Evolutionary conservation across 2,113 vertebrate genomes (phyloP), one percentile per base, ranked within the genome.

Genomic region (Calidris pygmaea): DNA sequence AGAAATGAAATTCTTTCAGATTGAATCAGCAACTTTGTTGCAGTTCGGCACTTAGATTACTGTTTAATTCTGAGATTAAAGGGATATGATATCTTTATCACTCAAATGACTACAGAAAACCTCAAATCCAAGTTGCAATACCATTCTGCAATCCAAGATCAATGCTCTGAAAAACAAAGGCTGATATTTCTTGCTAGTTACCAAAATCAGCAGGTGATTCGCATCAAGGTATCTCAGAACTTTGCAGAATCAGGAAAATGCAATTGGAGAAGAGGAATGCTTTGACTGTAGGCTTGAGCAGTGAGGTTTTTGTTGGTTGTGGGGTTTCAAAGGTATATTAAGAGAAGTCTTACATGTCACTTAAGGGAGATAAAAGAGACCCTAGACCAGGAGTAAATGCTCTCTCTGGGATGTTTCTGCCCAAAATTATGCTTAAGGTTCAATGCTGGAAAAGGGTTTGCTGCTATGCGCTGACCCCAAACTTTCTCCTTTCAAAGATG

Each of bases 141-240:
- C 87, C 75, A 70, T 95, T 89, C 97, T 84, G 95, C n/a, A 60
- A 85, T 86, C 56, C 87, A 92, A 89, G 87, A 81, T 94, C 94
- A 90, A 80, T 63, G 80, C 87, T 94, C 76, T 93, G 87, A 82
- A 71, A 94, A 95, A 94, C 77, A 94, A 96, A 96, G 87, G 95
- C 84, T 93, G 92, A 56, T 95, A 72, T 79, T 96, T 92, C 84
- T 91, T 96, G 90, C 93, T 95, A 90, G 85, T 96, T 96, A 93
- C 41, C 81, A 89, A 76, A 84, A 91, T 85, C 90, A 87, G 93
- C 56, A 85, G 93, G 89, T 9, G 35, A 81, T 76, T 90, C 83
- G 85, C 76, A 93, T 60, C 67, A 92, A 85, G 26, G 30, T 91
- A 91, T 94, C 86, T 87, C 78, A 96, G 86, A 88, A 84, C 35